phyloP scores from a whole-genome alignment of 2,888 invertebrate species.

The Digitonthophagus gazella region DNA sequence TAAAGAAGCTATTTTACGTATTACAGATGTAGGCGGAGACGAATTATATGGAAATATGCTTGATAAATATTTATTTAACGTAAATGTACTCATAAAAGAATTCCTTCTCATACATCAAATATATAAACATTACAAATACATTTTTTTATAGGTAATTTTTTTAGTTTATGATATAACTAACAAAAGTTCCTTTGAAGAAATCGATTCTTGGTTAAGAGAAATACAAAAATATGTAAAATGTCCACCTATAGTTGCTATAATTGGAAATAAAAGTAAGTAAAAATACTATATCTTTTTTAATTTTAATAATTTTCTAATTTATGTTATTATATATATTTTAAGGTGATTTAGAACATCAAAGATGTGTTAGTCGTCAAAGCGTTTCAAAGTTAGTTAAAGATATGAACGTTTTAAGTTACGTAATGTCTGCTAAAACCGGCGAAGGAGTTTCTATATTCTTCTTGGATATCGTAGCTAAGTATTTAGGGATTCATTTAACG shows the following conservation, averaged over 20 bases:
- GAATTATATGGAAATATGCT: slow-evolving; percentile 76
- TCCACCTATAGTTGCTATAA: slow-evolving; percentile 58
- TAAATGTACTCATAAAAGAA: slow-evolving; percentile 57
- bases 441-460: slow-evolving; percentile 67
- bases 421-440: slow-evolving; percentile 71
- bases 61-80: slow-evolving; percentile 68
- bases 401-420: slow-evolving; percentile 59
- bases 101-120: neutral
- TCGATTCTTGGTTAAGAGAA: slow-evolving; percentile 68
- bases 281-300: too few relatives aligned
- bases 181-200: slow-evolving; percentile 72
- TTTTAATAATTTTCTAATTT: too few relatives aligned
- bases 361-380: slow-evolving; percentile 64
- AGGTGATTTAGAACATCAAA: slow-evolving; percentile 70
- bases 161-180: slow-evolving; percentile 85
- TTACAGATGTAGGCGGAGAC: slow-evolving; percentile 84
- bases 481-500: slow-evolving; percentile 63
- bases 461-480: slow-evolving; percentile 68
- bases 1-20: slow-evolving; percentile 66
- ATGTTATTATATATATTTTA: slow-evolving; percentile 23
- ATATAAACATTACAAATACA: neutral
- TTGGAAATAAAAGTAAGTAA: slow-evolving; percentile 65
- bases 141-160: slow-evolving; percentile 65
- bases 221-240: slow-evolving; percentile 54
- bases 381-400: slow-evolving; percentile 65